These are phyloP conservation scores for Cercopithecus mona DNA, from an alignment of 2,113 vertebrate species.

Conservation along the genomic window DNA sequence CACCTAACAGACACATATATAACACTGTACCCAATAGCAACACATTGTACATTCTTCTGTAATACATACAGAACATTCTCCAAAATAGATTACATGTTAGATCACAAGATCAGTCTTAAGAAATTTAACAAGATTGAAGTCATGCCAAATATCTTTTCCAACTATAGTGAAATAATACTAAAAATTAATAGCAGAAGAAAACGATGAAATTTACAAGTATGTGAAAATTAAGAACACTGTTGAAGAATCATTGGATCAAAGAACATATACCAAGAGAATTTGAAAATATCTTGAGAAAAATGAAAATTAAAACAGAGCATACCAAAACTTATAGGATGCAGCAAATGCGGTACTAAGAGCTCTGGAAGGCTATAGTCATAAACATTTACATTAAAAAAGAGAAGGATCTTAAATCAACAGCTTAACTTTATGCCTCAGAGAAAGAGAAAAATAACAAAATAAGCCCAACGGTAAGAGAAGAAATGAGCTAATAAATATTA, in stretches of 20 bases:
- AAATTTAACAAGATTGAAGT: not conserved
- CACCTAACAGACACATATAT: not conserved
- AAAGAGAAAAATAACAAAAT: not conserved
- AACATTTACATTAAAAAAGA: not conserved
- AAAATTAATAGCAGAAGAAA: not conserved
- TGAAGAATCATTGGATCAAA: not conserved
- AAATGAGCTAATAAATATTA: not conserved
- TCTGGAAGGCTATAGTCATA: not conserved
- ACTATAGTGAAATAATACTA: not conserved
- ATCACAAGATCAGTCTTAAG: not conserved
- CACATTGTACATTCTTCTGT: not conserved
- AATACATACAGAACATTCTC: not conserved
- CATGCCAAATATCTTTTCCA: not conserved
- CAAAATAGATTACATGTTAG: not conserved
- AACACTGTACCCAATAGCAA: not conserved
- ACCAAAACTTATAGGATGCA: not conserved
- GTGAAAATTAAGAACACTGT: not conserved
- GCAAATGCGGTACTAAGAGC: not conserved
- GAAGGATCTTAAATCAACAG: not conserved
- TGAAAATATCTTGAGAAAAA: not conserved
- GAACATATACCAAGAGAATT: not conserved
- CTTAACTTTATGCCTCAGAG: not conserved
- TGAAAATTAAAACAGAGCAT: not conserved
- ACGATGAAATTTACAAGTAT: not conserved
- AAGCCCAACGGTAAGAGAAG: not conserved